Conservation (phyloP, 2,113 vertebrate species). For the Oreochromis tanganicae region DNA sequence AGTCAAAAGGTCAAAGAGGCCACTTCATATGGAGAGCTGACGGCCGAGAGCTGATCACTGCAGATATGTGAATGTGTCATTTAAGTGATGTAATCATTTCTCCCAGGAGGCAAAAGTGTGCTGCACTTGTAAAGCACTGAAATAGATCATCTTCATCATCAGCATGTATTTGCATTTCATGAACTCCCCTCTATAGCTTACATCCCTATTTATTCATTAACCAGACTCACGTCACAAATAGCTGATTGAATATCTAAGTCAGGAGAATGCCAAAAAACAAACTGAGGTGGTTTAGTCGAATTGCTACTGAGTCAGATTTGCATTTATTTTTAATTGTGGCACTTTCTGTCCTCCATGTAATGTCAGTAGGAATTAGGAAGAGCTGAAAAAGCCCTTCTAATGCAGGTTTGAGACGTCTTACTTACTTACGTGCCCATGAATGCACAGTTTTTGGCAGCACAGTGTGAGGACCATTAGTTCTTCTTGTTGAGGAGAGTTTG, state of each 20-base stretch:
- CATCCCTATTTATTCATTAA: neutral
- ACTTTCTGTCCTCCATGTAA: neutral
- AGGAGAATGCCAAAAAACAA: neutral
- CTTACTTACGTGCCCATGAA: rapidly evolving
- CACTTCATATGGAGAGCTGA: neutral
- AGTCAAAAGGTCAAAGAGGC: neutral
- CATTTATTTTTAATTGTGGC: neutral
- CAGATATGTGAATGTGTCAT: rapidly evolving
- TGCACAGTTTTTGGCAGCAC: neutral
- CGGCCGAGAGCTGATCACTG: neutral
- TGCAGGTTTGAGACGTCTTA: neutral
- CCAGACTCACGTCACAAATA: neutral
- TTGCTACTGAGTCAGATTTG: neutral
- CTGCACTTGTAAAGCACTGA: neutral
- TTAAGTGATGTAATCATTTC: neutral
- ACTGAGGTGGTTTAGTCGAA: rapidly evolving
- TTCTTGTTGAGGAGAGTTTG: neutral
- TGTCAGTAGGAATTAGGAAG: neutral
- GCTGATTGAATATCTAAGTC: neutral
- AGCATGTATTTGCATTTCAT: neutral
- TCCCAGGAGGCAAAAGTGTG: rapidly evolving
- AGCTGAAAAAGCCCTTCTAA: neutral
- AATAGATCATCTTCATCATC: neutral
- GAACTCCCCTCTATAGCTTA: neutral
- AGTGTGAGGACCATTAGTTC: neutral